Evolutionary conservation across 2,113 vertebrate genomes (phyloP).

Genomic region (Ptychochromis oligacanthus): DNA sequence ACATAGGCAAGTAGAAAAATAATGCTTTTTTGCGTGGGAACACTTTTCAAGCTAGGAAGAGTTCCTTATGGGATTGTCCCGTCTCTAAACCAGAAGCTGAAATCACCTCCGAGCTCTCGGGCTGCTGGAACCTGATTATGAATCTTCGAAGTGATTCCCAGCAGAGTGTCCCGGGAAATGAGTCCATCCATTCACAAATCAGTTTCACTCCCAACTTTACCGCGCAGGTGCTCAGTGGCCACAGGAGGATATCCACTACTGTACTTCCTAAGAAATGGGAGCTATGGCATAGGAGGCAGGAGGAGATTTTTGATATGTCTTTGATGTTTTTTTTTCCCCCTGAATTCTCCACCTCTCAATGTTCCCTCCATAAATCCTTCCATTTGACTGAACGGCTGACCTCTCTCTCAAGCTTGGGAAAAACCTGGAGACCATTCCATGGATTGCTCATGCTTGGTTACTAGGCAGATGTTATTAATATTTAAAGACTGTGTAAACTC

Average conservation of each 20-base stretch:
- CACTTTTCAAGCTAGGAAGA: neutral
- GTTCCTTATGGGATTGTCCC: slow-evolving; percentile 8
- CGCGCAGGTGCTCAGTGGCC: slow-evolving; percentile 37
- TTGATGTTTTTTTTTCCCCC: slow-evolving; percentile 6
- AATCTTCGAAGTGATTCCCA: slow-evolving; percentile 5
- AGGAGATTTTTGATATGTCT: slow-evolving; percentile 51
- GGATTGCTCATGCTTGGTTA: slow-evolving; percentile 58
- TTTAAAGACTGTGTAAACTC: slow-evolving; percentile 72
- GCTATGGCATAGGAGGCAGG: neutral
- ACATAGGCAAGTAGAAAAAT: neutral
- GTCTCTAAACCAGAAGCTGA: slow-evolving; percentile 19
- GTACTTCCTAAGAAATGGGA: neutral
- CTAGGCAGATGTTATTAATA: slow-evolving; percentile 80
- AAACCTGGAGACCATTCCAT: slow-evolving; percentile 3
- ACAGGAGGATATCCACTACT: slow-evolving; percentile 22
- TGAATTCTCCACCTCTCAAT: neutral
- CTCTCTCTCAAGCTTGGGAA: slow-evolving; percentile 30
- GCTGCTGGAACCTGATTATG: slow-evolving; percentile 19
- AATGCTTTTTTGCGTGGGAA: neutral
- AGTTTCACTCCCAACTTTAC: slow-evolving; percentile 10
- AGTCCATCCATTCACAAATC: slow-evolving; percentile 22
- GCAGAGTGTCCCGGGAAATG: slow-evolving; percentile 7
- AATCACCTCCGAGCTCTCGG: slow-evolving; percentile 8
- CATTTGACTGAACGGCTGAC: slow-evolving; percentile 41
- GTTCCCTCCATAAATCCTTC: slow-evolving; percentile 26